phyloP scores from a whole-genome alignment of 2,113 vertebrate species.

The Oenanthe melanoleuca region DNA sequence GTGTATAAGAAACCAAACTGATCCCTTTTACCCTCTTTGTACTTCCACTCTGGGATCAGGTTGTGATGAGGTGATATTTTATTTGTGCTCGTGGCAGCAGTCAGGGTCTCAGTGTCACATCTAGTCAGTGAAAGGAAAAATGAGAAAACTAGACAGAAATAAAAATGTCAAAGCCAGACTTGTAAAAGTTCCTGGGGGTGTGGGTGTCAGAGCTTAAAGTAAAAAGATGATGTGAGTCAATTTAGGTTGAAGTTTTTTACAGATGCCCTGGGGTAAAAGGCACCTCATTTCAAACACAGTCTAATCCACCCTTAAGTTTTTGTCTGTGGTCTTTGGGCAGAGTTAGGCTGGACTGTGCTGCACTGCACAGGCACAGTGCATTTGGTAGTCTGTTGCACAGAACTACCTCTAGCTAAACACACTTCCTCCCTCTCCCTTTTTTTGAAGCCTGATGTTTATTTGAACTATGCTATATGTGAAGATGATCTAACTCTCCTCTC shows the following conservation, averaged over 20 bases:
- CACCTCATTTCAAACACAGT: background rate
- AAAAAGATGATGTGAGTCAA: background rate
- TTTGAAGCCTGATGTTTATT: conserved; percentile 47
- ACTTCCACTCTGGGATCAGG: background rate
- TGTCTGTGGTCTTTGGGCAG: background rate
- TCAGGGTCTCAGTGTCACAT: rapidly evolving
- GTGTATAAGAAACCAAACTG: background rate
- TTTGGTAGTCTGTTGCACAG: background rate
- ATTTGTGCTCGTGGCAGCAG: background rate
- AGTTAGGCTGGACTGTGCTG: background rate
- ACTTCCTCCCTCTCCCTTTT: background rate
- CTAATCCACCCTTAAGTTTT: background rate
- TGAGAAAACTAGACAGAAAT: background rate
- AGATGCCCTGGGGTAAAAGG: background rate
- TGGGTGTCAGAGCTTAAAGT: background rate
- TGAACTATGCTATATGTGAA: conserved; percentile 33
- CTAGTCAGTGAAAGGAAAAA: background rate
- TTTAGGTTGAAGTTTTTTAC: background rate
- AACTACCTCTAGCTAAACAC: background rate
- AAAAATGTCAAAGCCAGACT: background rate
- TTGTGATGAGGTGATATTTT: background rate
- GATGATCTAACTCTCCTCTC: conserved; percentile 31
- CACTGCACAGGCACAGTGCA: background rate
- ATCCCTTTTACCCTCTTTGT: background rate
- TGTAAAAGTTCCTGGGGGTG: background rate